A percentile compares a stretch with the other conserved stretches of the same genome.
These are phyloP conservation scores for Papilio xuthus DNA, from an alignment of 1,140 invertebrate genomes.

Conservation along the genomic window DNA sequence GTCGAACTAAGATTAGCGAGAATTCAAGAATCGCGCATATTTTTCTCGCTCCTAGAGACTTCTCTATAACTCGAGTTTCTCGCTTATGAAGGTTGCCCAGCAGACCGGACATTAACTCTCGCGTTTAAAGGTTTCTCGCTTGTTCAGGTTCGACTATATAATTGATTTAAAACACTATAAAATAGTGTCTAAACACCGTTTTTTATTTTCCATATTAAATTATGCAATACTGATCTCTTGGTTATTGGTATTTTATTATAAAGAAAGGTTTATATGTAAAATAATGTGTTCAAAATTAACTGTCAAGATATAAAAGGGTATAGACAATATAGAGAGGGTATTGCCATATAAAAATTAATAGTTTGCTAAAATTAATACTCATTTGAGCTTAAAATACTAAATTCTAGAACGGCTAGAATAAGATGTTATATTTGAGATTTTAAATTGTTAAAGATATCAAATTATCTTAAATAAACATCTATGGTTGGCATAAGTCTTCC, in stretches of 20 bases:
- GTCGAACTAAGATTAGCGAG: too few species aligned
- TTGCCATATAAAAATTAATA: neutral
- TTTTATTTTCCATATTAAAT: neutral
- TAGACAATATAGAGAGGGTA: neutral
- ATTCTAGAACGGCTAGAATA: constrained; percentile 9
- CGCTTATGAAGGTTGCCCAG: too few species aligned
- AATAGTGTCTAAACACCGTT: neutral
- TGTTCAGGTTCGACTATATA: too few species aligned
- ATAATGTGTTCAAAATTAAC: neutral
- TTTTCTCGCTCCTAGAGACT: too few species aligned
- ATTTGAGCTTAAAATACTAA: constrained; percentile 2
- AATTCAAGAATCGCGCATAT: too few species aligned
- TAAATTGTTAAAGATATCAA: neutral
- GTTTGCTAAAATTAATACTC: neutral
- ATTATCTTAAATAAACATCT: neutral
- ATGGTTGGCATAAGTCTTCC: neutral
- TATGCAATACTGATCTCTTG: neutral
- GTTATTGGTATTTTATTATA: too few species aligned
- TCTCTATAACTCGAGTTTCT: too few species aligned
- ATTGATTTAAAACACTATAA: neutral
- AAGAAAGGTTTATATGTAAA: neutral
- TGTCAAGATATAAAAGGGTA: neutral
- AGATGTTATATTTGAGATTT: neutral
- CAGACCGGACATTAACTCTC: too few species aligned
- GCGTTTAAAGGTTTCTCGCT: too few species aligned